Conservation (phyloP, 1,140 invertebrate species). For the Hylyphantes graminicola region DNA sequence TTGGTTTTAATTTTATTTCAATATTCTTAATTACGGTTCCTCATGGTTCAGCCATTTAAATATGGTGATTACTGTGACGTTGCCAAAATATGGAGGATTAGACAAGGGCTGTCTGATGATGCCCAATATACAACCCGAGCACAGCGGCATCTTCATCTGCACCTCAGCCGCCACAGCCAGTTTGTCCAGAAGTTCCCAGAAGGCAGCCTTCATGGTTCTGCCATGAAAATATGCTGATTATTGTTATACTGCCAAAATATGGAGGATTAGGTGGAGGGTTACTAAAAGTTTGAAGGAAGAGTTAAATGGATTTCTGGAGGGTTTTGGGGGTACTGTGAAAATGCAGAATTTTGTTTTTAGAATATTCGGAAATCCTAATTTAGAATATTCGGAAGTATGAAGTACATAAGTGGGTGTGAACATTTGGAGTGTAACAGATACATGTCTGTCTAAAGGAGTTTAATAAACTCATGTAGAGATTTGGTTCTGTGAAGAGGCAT, state of each 20-base stretch:
- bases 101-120: constrained; percentile 90
- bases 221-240: constrained; percentile 74
- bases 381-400: too few relatives aligned
- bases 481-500: too few relatives aligned
- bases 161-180: constrained; percentile 76
- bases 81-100: constrained; percentile 52
- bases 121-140: constrained; percentile 80
- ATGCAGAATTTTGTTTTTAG: too few relatives aligned
- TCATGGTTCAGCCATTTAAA: constrained; percentile 81
- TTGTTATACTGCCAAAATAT: constrained; percentile 54
- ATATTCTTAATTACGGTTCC: too few relatives aligned
- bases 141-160: constrained; percentile 84
- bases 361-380: too few relatives aligned
- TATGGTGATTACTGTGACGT: constrained; percentile 63
- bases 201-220: constrained; percentile 78
- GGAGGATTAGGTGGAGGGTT: constrained; percentile 33
- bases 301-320: too few relatives aligned
- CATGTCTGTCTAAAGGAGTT: too few relatives aligned
- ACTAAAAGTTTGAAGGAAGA: neutral
- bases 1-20: too few relatives aligned
- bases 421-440: too few relatives aligned
- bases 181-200: constrained; percentile 57
- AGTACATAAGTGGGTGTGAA: too few relatives aligned
- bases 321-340: too few relatives aligned
- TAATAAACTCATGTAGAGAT: too few relatives aligned